Base-by-base conservation (phyloP, 2,888 invertebrate species). In the Phasia obesa region DNA sequence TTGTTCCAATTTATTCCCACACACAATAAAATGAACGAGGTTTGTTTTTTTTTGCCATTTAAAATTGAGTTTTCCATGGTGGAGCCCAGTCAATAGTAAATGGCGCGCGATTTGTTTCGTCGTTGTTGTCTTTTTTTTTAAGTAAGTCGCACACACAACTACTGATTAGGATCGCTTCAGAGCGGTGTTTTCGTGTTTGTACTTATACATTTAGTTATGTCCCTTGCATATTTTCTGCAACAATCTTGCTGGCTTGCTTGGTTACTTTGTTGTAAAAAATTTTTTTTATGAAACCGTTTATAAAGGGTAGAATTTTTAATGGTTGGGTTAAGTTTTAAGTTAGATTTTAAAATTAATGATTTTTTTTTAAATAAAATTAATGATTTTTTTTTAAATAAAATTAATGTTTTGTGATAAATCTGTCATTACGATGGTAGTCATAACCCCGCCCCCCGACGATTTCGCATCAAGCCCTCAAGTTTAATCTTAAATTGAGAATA, bases 141-240 rank as follows among this genome's bases (percentile, higher is more conserved):
- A 70, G 53, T 77, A 70, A 73, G 77, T 73, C 81, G 60, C 64
- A 31, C 69, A 65, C 64, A 31, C 69, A 35, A 47, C 53, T 51
- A 51, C 67, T 55, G 77, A 82, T 82, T 73, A 73, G 49, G 47
- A 76, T 81, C 70, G 35, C 11, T 76, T 65, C 31, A 15, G 35
- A 55, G 77, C 47, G 67, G n/a, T 51, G 35, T 71, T 38, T 55
- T 70, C 13, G 53, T 67, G 27, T 62, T 53, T 57, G 17, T 51
- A 13, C 1, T 17, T 11, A 25, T 53, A 23, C 35, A 44, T 11
- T 38, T 19, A 44, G 2, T 31, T 38, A 19, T 51, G 25, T 25
- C n/a, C 60, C 25, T 38, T 47, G 27, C 27, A 60, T 69, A 69
- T 27, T 42, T 44, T 44, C 27, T 62, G 55, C 70, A 64, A 64